A percentile compares a stretch with the other conserved stretches of the same genome.
phyloP scores from a whole-genome alignment of 2,797 vertebrate species.

The Acrossocheilus wenchowensis region DNA sequence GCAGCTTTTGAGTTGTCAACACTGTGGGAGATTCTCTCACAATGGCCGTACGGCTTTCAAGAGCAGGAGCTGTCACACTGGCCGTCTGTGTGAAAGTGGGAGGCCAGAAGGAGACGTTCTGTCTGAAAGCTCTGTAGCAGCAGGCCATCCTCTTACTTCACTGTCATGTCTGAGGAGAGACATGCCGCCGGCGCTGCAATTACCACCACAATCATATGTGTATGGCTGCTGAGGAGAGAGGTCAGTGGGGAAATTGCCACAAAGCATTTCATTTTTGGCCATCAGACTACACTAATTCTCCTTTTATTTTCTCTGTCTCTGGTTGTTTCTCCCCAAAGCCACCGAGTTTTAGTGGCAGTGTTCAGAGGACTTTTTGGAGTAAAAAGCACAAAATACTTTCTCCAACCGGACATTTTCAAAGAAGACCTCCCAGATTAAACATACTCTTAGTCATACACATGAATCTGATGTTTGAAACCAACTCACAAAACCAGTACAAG shows the following conservation, averaged over 20 bases:
- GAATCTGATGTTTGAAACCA: neutral
- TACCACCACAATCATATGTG: slow-evolving; percentile 25
- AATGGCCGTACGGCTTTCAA: slow-evolving; percentile 9
- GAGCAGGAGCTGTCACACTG: slow-evolving; percentile 30
- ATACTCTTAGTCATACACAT: neutral
- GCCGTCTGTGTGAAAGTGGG: neutral
- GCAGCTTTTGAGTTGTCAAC: slow-evolving; percentile 29
- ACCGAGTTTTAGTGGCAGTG: slow-evolving; percentile 16
- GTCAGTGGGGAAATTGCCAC: slow-evolving; percentile 16
- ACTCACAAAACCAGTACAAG: neutral
- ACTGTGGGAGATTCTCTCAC: slow-evolving; percentile 24
- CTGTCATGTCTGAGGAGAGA: slow-evolving; percentile 8
- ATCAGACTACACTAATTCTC: slow-evolving; percentile 11
- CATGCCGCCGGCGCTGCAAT: slow-evolving; percentile 17
- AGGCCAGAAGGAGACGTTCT: slow-evolving; percentile 34
- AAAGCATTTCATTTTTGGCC: slow-evolving; percentile 4
- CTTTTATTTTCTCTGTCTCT: slow-evolving; percentile 34
- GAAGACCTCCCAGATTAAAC: neutral
- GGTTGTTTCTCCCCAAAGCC: neutral
- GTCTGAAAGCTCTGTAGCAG: slow-evolving; percentile 48
- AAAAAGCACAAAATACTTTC: slow-evolving; percentile 19
- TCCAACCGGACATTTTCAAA: neutral
- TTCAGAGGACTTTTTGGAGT: slow-evolving; percentile 51
- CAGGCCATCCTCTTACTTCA: slow-evolving; percentile 20
- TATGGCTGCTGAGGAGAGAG: neutral